Percentiles rank a stretch among this genome's conserved stretches.
Conservation (phyloP, 2,888 invertebrate species). For the Harpagoxenus sublaevis region DNA sequence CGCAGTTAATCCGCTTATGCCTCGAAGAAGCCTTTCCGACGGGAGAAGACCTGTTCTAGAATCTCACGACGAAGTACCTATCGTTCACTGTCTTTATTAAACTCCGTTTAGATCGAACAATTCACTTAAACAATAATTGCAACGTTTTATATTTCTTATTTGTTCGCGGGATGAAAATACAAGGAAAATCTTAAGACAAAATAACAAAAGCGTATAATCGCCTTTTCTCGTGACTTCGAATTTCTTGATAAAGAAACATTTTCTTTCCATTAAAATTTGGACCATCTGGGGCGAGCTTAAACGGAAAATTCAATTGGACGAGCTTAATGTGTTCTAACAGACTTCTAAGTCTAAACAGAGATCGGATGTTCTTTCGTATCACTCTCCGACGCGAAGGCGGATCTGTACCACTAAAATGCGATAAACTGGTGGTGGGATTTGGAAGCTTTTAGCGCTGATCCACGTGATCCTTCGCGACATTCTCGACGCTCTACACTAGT, state of each 20-base stretch:
- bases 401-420: conserved; percentile 37
- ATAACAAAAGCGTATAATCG: not conserved
- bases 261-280: conserved; percentile 1
- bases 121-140: conserved; percentile 12
- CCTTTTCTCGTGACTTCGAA: not conserved
- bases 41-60: not conserved
- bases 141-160: not conserved
- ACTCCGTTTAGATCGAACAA: not conserved
- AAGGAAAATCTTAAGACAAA: not conserved
- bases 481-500: not conserved
- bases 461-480: conserved; percentile 39
- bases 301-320: conserved; percentile 30
- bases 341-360: not conserved
- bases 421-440: conserved; percentile 45
- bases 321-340: conserved; percentile 7
- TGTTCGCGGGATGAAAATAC: not conserved
- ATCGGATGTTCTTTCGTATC: conserved; percentile 17
- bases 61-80: not conserved
- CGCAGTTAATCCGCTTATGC: conserved; percentile 3
- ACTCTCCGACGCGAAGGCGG: conserved; percentile 3
- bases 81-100: not conserved
- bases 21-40: not conserved
- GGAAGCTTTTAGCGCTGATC: conserved; percentile 40
- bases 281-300: not conserved
- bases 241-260: not conserved